phyloP scores from a whole-genome alignment of 2,113 vertebrate species.

The Mohoua ochrocephala region DNA sequence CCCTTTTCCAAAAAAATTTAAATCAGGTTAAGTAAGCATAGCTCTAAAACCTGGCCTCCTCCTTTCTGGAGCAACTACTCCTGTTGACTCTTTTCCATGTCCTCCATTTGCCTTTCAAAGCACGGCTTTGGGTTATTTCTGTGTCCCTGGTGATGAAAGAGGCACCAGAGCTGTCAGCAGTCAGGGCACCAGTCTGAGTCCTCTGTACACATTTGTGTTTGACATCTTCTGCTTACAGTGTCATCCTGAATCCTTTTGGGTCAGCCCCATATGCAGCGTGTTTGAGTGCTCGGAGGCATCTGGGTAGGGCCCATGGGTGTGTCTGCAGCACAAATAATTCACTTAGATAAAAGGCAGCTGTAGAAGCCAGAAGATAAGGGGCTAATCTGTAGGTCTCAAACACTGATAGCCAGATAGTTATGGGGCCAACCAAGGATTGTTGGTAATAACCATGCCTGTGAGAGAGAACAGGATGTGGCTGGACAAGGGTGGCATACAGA shows the following conservation, averaged over 20 bases:
- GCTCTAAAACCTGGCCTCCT: background rate
- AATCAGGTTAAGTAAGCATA: background rate
- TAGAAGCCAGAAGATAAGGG: background rate
- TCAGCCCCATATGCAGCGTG: rapidly evolving
- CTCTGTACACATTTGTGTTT: background rate
- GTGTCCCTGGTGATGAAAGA: background rate
- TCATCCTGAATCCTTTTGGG: background rate
- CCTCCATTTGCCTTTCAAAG: background rate
- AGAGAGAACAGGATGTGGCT: background rate
- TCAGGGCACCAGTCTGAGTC: background rate
- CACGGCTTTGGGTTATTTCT: background rate
- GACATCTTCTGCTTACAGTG: background rate
- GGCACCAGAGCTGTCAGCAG: background rate
- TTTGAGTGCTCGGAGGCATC: background rate
- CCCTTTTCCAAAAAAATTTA: background rate
- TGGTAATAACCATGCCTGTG: background rate
- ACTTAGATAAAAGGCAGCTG: background rate
- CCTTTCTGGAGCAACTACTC: background rate
- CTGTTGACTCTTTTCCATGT: background rate
- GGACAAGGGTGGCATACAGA: background rate
- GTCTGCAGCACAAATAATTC: background rate
- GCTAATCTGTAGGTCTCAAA: background rate
- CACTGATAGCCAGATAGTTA: background rate
- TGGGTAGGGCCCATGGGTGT: background rate
- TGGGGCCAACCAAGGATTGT: background rate